Evolutionary conservation across 2,113 vertebrate genomes (phyloP), one percentile per base, ranked within the genome.

Genomic region (Verasper variegatus): DNA sequence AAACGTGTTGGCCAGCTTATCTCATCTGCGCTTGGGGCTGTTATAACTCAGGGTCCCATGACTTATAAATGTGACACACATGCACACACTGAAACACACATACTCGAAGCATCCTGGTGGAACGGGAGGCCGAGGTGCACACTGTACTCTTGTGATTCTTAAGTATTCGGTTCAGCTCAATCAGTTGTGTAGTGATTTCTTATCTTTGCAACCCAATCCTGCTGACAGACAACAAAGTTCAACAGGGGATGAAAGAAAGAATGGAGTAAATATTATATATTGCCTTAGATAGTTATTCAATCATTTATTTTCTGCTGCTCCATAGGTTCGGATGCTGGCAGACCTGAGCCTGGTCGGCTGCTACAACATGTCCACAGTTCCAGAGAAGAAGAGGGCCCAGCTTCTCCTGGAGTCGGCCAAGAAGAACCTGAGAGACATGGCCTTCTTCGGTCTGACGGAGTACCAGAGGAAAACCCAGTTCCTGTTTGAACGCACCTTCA

Each of bases 401-500:
- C 94, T 99, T 71, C 95, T 99, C 54, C 94, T 99, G 73, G 98
- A 99, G 82, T 99, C 97, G 0, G 98, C 98, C 71, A 99, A 99
- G 94, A 98, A 98, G 92, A 99, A 99, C 94, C 95, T 99, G 52
- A 95, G 96, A 20, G 97, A 98, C 92, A 99, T 99, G 98, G 97
- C 98, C 86, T 99, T 99, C 95, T 99, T 98, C 0, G 98, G 98
- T 81, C 94, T 99, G 88, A 99, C 98, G 0, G 98, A 99, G 93
- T 99, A 97, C 95, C 98, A 99, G 94, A 95, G 97, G 88, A 99
- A 99, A 94, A 99, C 98, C 75, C 98, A 99, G 92, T 99, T 98
- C 93, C 96, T 99, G 81, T 99, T 99, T 49, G 98, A 99, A 88
- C 95, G 97, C 52, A 99, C 97, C 95, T 99, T 99, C 88, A 95